Conservation (phyloP, 2,888 invertebrate species). For the Latheticus oryzae region DNA sequence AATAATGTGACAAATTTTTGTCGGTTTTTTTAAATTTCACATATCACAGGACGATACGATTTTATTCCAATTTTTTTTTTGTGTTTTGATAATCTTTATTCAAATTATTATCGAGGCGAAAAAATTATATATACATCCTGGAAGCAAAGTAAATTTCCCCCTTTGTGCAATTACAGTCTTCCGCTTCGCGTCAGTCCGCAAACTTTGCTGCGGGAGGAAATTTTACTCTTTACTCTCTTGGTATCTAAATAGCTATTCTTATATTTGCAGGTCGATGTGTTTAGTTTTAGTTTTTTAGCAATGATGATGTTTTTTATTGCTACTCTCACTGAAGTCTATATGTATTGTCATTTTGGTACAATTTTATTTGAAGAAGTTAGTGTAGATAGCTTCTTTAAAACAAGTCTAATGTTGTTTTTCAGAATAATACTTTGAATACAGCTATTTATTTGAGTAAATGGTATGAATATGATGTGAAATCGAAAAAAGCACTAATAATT, state of each 20-base stretch:
- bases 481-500: conserved; percentile 65
- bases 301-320: conserved; percentile 20
- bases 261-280: conserved; percentile 5
- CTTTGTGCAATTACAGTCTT: no score
- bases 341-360: conserved; percentile 28
- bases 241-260: neutral
- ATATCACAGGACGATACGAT: no score
- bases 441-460: conserved; percentile 65
- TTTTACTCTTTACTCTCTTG: no score
- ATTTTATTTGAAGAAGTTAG: conserved; percentile 20
- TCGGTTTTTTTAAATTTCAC: no score
- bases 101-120: no score
- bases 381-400: neutral
- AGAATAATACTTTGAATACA: conserved; percentile 64
- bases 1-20: no score
- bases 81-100: no score
- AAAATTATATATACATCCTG: no score
- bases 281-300: conserved; percentile 23
- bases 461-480: conserved; percentile 59
- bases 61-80: no score
- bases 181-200: no score
- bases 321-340: conserved; percentile 20
- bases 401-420: conserved; percentile 37
- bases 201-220: no score
- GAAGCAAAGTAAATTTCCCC: no score